Evolutionary conservation across 2,113 vertebrate genomes (phyloP), one percentile per base, ranked within the genome.

Genomic region (Redunca redunca): DNA sequence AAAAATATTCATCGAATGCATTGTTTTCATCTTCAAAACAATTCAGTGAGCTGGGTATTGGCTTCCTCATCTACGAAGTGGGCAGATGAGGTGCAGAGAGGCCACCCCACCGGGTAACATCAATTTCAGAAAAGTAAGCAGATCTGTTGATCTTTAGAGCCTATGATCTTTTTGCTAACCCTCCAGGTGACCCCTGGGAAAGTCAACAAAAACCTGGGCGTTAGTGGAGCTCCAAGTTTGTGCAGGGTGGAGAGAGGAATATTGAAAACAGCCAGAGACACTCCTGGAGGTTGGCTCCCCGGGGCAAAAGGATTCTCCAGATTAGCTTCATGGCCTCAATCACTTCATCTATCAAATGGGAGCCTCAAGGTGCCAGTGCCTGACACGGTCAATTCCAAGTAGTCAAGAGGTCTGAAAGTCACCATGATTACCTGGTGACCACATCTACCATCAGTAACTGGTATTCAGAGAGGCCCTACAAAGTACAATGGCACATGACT

Each of bases 401-500:
- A 6, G 10, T 2, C n/a, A 78, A 52, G 60, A 46, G n/a, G 43
- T 26, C 50, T 19, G 30, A 21, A 53, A 12, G 10, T 77, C 33
- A 17, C 36, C 30, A 5, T 14, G 0, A 3, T 26, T 6, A 57
- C 19, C 25, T 8, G 13, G 52, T 40, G 52, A 19, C 33, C 62
- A 6, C 2, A 74, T 30, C 3, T 1, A 28, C 16, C 5, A 9
- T 50, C 26, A 28, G 46, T 28, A 13, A 6, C 16, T 23, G 28
- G 40, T 8, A 1, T 26, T 12, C 58, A 19, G 52, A 60, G 17
- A 23, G 60, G 17, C 7, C 6, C 48, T 6, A 4, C 5, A 21
- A 28, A 46, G 46, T 6, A 15, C 30, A 26, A 23, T 16, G 4
- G 48, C 82, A 2, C 2, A 0, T 33, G 55, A 21, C 4, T 50